phyloP scores from a whole-genome alignment of 2,113 vertebrate genomes.

The Sturnus vulgaris region DNA sequence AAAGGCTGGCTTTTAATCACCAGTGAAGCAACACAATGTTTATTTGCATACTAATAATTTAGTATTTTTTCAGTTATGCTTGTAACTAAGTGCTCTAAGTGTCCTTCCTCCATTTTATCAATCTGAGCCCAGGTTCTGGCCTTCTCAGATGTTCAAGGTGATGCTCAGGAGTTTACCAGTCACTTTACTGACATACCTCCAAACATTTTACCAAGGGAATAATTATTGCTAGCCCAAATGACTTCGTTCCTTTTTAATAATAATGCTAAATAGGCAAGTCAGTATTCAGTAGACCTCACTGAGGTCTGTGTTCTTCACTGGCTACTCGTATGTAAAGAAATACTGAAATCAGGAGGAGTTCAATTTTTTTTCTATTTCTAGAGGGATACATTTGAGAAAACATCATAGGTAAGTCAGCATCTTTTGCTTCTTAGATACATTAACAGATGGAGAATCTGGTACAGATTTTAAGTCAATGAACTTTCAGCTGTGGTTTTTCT shows the following conservation, averaged over 20 bases:
- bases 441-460: neutral
- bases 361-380: neutral
- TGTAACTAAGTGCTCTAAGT: neutral
- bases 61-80: neutral
- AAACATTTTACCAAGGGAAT: neutral
- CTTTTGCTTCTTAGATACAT: neutral
- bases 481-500: neutral
- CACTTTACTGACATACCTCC: neutral
- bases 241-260: neutral
- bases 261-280: neutral
- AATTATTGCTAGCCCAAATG: neutral
- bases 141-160: neutral
- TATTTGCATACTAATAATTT: neutral
- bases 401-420: neutral
- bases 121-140: neutral
- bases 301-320: neutral
- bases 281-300: neutral
- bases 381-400: neutral
- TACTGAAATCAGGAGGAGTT: neutral
- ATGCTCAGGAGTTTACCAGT: neutral
- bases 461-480: neutral
- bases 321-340: neutral
- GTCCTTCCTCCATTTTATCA: neutral
- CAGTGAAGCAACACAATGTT: neutral
- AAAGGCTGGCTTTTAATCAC: neutral